Evolutionary conservation across 1,140 invertebrate species (phyloP).

Genomic region (Apis florea): DNA sequence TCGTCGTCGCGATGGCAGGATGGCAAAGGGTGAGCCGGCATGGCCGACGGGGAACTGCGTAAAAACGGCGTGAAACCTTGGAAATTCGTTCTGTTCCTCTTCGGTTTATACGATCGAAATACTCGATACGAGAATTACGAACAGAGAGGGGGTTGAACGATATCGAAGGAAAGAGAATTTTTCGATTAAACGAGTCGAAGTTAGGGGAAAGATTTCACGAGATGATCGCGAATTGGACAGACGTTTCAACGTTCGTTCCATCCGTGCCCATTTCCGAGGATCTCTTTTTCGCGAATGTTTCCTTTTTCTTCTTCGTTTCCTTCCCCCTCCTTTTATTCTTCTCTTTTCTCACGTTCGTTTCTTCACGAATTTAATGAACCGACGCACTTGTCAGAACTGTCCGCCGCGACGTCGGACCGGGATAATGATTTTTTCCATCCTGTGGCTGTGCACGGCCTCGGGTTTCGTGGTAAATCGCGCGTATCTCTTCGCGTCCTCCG

Average conservation of each 20-base stretch:
- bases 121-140: neutral
- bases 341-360: neutral
- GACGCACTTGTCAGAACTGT: slow-evolving; percentile 34
- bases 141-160: neutral
- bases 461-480: slow-evolving; percentile 12
- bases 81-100: neutral
- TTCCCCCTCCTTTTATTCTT: neutral
- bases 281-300: neutral
- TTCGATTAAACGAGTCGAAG: neutral
- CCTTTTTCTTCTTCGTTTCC: neutral
- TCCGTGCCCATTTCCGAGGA: neutral
- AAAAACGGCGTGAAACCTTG: slow-evolving; percentile 57
- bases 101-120: neutral
- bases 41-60: slow-evolving; percentile 56
- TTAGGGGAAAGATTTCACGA: neutral
- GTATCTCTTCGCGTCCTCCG: slow-evolving; percentile 20
- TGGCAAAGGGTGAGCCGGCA: slow-evolving; percentile 51
- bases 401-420: slow-evolving; percentile 39
- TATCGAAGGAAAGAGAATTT: neutral
- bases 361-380: slow-evolving; percentile 42
- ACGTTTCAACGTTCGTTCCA: slow-evolving; percentile 2
- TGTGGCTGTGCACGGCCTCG: slow-evolving; percentile 21
- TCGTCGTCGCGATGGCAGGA: slow-evolving; percentile 55
- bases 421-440: slow-evolving; percentile 50
- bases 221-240: neutral